Conservation (phyloP, 1,140 invertebrate species). For the Aphidius ervi region DNA sequence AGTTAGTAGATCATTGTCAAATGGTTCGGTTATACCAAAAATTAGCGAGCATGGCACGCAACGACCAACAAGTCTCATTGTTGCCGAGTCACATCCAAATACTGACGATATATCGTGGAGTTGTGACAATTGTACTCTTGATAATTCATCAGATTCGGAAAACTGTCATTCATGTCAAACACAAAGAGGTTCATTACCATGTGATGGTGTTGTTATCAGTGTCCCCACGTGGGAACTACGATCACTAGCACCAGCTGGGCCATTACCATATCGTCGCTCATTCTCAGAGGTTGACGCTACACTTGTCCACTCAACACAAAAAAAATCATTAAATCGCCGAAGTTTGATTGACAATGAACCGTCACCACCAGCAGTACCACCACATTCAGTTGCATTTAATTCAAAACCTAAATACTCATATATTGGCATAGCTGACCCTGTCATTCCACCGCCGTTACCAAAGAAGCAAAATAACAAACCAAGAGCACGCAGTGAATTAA, state of each 20-base stretch:
- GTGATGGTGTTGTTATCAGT: constrained; percentile 54
- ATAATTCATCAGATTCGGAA: constrained; percentile 51
- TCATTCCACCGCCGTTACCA: constrained; percentile 47
- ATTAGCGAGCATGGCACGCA: constrained; percentile 36
- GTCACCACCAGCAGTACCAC: constrained; percentile 50
- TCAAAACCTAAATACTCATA: constrained; percentile 56
- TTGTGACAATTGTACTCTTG: constrained; percentile 59
- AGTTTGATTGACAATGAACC: constrained; percentile 62
- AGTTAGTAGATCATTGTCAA: constrained; percentile 56
- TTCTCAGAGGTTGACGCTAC: constrained; percentile 58
- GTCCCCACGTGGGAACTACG: constrained; percentile 53
- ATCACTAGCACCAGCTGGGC: constrained; percentile 51
- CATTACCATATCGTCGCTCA: constrained; percentile 60
- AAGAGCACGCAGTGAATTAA: constrained; percentile 47
- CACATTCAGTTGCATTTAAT: constrained; percentile 48
- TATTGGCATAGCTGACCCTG: constrained; percentile 57
- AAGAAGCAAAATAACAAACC: constrained; percentile 48
- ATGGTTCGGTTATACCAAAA: constrained; percentile 46
- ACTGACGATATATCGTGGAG: constrained; percentile 53
- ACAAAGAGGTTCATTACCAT: constrained; percentile 53
- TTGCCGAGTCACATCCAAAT: constrained; percentile 37
- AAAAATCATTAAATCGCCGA: constrained; percentile 50
- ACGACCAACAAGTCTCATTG: constrained; percentile 46
- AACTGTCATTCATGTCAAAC: constrained; percentile 64
- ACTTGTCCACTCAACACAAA: constrained; percentile 36